Conservation (phyloP, 2,888 invertebrate genomes). For the Cephus sareptanus region DNA sequence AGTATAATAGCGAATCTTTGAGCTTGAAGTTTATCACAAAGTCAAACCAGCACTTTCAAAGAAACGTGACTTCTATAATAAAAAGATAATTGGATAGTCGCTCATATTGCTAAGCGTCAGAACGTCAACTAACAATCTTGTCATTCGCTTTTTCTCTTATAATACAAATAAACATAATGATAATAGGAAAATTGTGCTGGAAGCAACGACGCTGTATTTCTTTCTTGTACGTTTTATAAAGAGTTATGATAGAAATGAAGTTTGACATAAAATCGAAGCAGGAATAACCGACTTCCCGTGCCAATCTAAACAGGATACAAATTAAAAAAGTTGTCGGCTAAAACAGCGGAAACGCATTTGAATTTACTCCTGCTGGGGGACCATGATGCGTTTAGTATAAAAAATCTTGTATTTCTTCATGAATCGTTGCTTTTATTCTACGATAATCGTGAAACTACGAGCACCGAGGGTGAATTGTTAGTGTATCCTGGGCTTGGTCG, state of each 20-base stretch:
- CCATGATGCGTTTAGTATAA: not conserved
- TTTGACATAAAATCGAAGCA: not conserved
- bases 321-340: not conserved
- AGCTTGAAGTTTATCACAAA: not conserved
- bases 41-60: not conserved
- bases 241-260: not conserved
- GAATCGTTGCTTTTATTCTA: not conserved
- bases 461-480: not conserved
- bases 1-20: not conserved
- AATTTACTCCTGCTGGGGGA: not conserved
- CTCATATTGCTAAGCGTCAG: not conserved
- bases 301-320: not conserved
- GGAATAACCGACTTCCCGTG: no score
- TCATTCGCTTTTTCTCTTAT: not conserved
- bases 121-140: not conserved
- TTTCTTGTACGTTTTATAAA: not conserved
- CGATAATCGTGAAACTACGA: not conserved
- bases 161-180: not conserved
- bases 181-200: not conserved
- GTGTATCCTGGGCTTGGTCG: not conserved
- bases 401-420: not conserved
- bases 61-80: not conserved
- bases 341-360: not conserved
- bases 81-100: not conserved
- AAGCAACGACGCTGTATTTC: not conserved